Percentiles rank a stretch among this genome's conserved stretches.
These are phyloP conservation scores for Promerops cafer DNA, from an alignment of 2,113 vertebrate species.

Conservation along the genomic window DNA sequence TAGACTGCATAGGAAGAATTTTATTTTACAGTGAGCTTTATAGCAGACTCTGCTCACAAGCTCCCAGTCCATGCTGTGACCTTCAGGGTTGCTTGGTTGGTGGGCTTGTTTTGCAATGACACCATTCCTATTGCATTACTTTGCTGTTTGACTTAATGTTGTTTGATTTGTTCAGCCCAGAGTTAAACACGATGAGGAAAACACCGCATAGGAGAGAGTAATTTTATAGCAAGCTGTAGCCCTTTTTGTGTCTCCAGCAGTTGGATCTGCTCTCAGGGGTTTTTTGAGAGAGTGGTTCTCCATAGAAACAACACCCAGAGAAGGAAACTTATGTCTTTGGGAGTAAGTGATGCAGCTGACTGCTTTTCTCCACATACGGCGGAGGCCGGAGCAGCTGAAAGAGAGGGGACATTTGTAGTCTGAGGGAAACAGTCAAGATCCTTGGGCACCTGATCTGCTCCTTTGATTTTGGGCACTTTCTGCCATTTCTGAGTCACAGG, in stretches of 20 bases:
- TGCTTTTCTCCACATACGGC: neutral
- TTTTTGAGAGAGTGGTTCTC: neutral
- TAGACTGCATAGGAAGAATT: rapidly evolving
- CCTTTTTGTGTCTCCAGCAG: neutral
- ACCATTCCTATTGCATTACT: neutral
- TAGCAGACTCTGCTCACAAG: neutral
- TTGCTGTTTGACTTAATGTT: neutral
- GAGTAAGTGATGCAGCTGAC: neutral
- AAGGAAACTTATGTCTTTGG: neutral
- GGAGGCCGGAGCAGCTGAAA: neutral
- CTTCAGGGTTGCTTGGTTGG: neutral
- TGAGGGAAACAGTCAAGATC: neutral
- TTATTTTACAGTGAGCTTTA: neutral
- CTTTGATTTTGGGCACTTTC: neutral
- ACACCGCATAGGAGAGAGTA: neutral
- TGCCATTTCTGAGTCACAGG: neutral
- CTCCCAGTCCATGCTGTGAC: neutral
- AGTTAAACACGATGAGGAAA: neutral
- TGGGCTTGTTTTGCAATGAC: neutral
- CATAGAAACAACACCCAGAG: neutral
- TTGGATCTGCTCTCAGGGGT: neutral
- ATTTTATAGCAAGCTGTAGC: neutral
- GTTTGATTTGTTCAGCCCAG: neutral
- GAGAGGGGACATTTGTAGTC: neutral
- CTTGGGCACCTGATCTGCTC: neutral